Evolutionary conservation across 2,888 invertebrate genomes (phyloP).

Genomic region (Sesia bembeciformis): DNA sequence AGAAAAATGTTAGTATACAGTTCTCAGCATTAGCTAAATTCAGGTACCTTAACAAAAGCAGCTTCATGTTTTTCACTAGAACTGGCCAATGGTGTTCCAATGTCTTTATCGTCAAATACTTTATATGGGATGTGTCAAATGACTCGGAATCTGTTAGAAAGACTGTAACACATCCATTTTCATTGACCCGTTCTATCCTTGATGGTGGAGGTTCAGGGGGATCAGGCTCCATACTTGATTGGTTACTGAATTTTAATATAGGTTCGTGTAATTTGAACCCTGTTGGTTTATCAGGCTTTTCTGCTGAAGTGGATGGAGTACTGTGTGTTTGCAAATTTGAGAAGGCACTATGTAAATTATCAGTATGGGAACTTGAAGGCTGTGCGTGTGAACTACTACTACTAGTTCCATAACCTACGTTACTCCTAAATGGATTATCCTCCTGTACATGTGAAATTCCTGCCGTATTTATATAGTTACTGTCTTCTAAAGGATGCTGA

Average conservation of each 20-base stretch:
- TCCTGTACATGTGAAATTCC: constrained; percentile 52
- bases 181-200: constrained; percentile 57
- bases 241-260: constrained; percentile 45
- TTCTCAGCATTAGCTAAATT: constrained; percentile 77
- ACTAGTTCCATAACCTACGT: constrained; percentile 37
- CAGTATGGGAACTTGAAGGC: constrained; percentile 40
- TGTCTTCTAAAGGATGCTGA: constrained; percentile 86
- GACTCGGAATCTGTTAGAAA: constrained; percentile 85
- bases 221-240: constrained; percentile 32
- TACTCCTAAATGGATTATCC: constrained; percentile 60
- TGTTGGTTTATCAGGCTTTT: constrained; percentile 25
- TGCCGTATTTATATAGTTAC: constrained; percentile 53
- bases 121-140: constrained; percentile 88
- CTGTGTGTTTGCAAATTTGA: constrained; percentile 62
- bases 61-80: constrained; percentile 81
- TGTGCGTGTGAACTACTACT: constrained; percentile 24
- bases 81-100: constrained; percentile 89
- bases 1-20: constrained; percentile 86
- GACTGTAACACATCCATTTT: constrained; percentile 74
- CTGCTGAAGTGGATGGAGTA: constrained; percentile 47
- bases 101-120: constrained; percentile 89
- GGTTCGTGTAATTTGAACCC: constrained; percentile 55
- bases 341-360: constrained; percentile 57
- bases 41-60: constrained; percentile 72
- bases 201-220: constrained; percentile 43